Percentiles rank a stretch among this genome's conserved stretches.
Evolutionary conservation across 2,113 vertebrate species (phyloP).

Genomic region (Lipotes vexillifer): DNA sequence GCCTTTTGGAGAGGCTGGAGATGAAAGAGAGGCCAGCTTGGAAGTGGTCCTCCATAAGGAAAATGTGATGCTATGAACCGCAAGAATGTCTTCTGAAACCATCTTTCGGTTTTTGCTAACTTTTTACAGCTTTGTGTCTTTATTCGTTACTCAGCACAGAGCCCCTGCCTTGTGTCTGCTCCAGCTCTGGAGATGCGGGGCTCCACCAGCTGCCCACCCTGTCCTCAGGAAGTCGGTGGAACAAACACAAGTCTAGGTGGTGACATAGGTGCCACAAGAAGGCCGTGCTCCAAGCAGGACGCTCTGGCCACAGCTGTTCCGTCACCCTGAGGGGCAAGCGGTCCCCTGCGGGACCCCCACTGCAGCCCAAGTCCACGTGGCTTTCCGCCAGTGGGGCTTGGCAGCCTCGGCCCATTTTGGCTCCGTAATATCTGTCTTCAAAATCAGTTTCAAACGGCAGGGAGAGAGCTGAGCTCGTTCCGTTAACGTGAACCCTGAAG

Average conservation of each 20-base stretch:
- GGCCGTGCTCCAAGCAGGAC: background rate
- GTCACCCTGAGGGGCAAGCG: fast-evolving
- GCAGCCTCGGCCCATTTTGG: background rate
- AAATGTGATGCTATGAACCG: fast-evolving
- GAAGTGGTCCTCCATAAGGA: fast-evolving
- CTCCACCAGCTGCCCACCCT: fast-evolving
- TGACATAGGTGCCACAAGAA: background rate
- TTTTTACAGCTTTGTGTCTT: background rate
- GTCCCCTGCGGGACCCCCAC: background rate
- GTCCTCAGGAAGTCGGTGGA: background rate
- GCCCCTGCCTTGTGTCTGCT: background rate
- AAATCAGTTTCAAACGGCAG: background rate
- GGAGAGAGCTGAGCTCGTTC: background rate
- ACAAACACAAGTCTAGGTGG: background rate
- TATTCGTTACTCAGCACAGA: fast-evolving
- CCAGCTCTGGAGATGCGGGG: background rate
- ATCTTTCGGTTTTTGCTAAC: background rate
- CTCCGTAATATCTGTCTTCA: background rate
- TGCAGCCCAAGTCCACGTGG: fast-evolving
- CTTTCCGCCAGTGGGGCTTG: background rate
- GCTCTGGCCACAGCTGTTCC: background rate
- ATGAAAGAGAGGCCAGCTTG: background rate
- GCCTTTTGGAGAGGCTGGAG: fast-evolving
- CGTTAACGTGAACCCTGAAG: background rate
- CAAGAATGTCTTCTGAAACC: background rate